Conservation (phyloP, 1,140 invertebrate genomes). For the Achroia grisella region DNA sequence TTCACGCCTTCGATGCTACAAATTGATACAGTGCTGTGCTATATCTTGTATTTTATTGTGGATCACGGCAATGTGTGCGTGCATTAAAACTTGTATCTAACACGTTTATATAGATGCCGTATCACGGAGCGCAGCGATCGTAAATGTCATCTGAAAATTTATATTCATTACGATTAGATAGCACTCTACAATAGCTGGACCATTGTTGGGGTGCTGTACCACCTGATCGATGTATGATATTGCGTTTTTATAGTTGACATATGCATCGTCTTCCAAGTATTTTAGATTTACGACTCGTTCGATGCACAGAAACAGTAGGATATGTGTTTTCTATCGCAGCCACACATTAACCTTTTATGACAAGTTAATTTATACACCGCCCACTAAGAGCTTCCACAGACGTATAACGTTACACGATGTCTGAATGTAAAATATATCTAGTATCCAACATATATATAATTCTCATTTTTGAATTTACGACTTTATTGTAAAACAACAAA, state of each 20-base stretch:
- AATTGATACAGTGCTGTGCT: slow-evolving; percentile 41
- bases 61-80: slow-evolving; percentile 32
- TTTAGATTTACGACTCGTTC: slow-evolving; percentile 34
- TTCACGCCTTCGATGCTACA: slow-evolving; percentile 46
- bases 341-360: slow-evolving; percentile 46
- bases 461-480: slow-evolving; percentile 9
- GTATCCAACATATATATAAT: slow-evolving; percentile 10
- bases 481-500: slow-evolving; percentile 27
- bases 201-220: slow-evolving; percentile 54
- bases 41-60: slow-evolving; percentile 38
- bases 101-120: slow-evolving; percentile 58
- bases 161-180: slow-evolving; percentile 73
- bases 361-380: slow-evolving; percentile 47
- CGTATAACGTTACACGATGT: slow-evolving; percentile 33
- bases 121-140: slow-evolving; percentile 59
- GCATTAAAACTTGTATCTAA: slow-evolving; percentile 51
- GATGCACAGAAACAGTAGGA: slow-evolving; percentile 37
- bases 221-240: slow-evolving; percentile 67
- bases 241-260: slow-evolving; percentile 58
- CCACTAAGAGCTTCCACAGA: slow-evolving; percentile 26
- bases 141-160: slow-evolving; percentile 71
- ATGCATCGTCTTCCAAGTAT: slow-evolving; percentile 22
- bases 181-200: slow-evolving; percentile 51
- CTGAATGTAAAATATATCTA: slow-evolving; percentile 19
- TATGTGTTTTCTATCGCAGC: slow-evolving; percentile 33